Evolutionary conservation across 2,888 invertebrate genomes (phyloP).

Genomic region (Caenorhabditis afra): DNA sequence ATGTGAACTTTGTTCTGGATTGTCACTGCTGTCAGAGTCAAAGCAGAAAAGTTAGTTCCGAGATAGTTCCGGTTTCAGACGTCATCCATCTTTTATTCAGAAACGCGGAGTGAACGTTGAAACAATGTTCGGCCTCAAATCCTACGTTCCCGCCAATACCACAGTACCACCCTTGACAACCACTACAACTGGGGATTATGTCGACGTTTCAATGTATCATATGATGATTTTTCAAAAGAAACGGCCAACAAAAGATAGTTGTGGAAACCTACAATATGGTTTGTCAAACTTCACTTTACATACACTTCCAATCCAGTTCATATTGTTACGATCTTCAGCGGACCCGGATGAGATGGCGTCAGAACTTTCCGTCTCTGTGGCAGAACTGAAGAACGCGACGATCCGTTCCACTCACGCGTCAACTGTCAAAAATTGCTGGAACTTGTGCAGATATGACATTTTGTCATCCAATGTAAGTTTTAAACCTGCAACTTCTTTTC

Average conservation of each 20-base stretch:
- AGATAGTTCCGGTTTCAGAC: too few species aligned
- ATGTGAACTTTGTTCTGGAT: slow-evolving; percentile 31
- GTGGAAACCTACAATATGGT: slow-evolving; percentile 31
- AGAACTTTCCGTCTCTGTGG: not conserved
- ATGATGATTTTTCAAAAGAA: not conserved
- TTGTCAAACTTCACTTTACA: not conserved
- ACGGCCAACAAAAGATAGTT: not conserved
- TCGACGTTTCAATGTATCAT: too few species aligned
- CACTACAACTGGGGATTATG: not conserved
- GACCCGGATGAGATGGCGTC: not conserved
- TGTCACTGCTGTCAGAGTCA: slow-evolving; percentile 23
- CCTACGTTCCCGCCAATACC: slow-evolving; percentile 5
- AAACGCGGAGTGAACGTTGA: slow-evolving; percentile 35
- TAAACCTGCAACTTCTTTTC: too few species aligned
- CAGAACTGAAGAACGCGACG: slow-evolving; percentile 10
- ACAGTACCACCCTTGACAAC: slow-evolving; percentile 6
- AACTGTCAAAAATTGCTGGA: slow-evolving; percentile 38
- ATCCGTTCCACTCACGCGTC: slow-evolving; percentile 45
- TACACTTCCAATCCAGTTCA: not conserved
- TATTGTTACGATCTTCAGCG: slow-evolving; percentile 11
- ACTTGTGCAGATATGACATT: slow-evolving; percentile 30
- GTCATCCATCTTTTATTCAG: slow-evolving; percentile 12
- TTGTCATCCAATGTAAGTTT: slow-evolving; percentile 28
- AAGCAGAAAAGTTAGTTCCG: slow-evolving; percentile 25
- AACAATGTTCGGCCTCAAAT: slow-evolving; percentile 45